Conservation (phyloP, 2,888 invertebrate species). For the Morpho achilles region DNA sequence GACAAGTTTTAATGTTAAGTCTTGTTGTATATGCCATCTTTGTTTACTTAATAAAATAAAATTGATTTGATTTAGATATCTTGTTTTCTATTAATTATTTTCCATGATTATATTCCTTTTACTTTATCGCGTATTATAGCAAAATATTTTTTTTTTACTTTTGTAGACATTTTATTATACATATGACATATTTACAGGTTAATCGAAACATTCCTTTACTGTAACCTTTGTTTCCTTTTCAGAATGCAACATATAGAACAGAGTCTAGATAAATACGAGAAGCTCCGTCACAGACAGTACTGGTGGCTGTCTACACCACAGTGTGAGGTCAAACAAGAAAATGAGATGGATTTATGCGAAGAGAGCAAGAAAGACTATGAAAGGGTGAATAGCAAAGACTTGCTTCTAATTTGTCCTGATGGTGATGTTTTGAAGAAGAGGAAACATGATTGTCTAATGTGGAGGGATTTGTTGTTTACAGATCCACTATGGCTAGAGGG, state of each 20-base stretch:
- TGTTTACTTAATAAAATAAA: no score
- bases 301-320: conserved; percentile 50
- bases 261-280: conserved; percentile 51
- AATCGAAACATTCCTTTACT: conserved; percentile 4
- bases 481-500: conserved; percentile 61
- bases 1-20: no score
- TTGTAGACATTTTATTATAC: no score
- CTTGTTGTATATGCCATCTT: no score
- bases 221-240: conserved; percentile 22
- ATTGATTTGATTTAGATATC: no score
- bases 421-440: conserved; percentile 54
- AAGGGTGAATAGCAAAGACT: conserved; percentile 50
- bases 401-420: conserved; percentile 60
- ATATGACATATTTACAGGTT: conserved; percentile 9
- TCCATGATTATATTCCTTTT: no score
- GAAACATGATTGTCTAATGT: conserved; percentile 56
- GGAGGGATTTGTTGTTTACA: conserved; percentile 65
- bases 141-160: no score
- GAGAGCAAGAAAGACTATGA: conserved; percentile 39
- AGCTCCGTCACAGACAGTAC: conserved; percentile 52
- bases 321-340: conserved; percentile 34
- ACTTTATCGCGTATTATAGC: no score
- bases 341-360: conserved; percentile 23
- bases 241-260: conserved; percentile 63
- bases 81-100: no score